These are phyloP conservation scores for Rugalucina vietnamica DNA, from an alignment of 2,888 invertebrate genomes.

Conservation along the genomic window DNA sequence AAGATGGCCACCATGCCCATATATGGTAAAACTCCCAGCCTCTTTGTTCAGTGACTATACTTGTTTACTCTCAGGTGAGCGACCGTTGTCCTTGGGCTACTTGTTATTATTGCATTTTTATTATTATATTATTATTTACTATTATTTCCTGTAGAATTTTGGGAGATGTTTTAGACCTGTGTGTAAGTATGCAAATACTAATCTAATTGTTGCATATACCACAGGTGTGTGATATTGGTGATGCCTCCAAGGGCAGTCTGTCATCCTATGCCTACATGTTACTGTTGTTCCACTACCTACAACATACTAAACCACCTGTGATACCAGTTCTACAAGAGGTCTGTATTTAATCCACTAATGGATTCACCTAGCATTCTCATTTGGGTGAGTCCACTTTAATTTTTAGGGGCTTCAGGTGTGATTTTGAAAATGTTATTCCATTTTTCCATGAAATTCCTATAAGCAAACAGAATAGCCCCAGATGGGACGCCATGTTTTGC, in stretches of 20 bases:
- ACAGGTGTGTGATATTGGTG: constrained; percentile 86
- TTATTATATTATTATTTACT: too few relatives aligned
- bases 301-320: constrained; percentile 86
- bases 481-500: too few relatives aligned
- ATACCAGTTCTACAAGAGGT: constrained; percentile 87
- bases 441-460: neutral
- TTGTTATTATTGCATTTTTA: too few relatives aligned
- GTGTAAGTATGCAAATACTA: too few relatives aligned
- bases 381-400: neutral
- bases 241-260: constrained; percentile 87
- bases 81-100: too few relatives aligned
- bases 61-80: too few relatives aligned
- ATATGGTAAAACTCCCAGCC: too few relatives aligned
- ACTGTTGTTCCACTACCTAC: constrained; percentile 87
- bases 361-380: neutral
- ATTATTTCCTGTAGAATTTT: too few relatives aligned
- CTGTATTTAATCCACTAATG: constrained; percentile 16
- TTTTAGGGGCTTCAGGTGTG: neutral
- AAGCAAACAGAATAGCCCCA: too few relatives aligned
- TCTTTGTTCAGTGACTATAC: too few relatives aligned
- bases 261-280: constrained; percentile 87
- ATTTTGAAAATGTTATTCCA: neutral
- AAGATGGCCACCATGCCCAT: too few relatives aligned
- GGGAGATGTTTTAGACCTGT: too few relatives aligned
- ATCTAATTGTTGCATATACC: constrained; percentile 34